A percentile compares a stretch with the other conserved stretches of the same genome.
Evolutionary conservation across 2,113 vertebrate genomes (phyloP).

Genomic region (Narcine bancroftii): DNA sequence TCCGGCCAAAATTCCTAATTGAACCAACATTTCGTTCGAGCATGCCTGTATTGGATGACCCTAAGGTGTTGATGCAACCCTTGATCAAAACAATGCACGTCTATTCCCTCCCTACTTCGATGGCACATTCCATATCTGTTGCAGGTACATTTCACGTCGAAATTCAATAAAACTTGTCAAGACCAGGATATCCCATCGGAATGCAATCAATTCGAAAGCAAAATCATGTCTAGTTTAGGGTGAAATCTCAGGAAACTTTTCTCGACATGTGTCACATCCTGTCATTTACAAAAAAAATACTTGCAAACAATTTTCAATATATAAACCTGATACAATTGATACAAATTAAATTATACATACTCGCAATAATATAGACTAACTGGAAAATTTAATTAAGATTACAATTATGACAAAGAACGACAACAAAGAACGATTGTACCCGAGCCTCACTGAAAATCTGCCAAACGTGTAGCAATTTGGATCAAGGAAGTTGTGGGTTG

Average conservation of each 20-base stretch:
- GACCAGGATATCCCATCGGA: background rate
- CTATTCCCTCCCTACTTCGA: background rate
- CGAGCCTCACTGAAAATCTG: background rate
- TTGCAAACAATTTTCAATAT: background rate
- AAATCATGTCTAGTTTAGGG: background rate
- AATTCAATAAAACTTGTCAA: no score
- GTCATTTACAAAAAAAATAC: background rate
- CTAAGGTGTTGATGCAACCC: background rate
- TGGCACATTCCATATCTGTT: slow-evolving; percentile 8
- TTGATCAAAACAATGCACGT: no score
- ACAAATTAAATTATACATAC: background rate
- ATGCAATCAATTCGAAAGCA: background rate
- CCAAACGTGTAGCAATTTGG: background rate
- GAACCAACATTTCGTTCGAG: no score
- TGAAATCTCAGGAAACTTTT: background rate
- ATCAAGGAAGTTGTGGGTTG: background rate
- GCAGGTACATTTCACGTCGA: background rate
- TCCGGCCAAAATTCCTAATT: background rate
- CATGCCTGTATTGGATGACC: background rate
- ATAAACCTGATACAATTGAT: background rate
- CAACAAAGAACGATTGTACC: background rate
- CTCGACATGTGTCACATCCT: background rate
- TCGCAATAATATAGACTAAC: no score
- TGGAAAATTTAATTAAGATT: background rate
- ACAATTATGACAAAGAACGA: background rate